A percentile compares a stretch with the other conserved stretches of the same genome.
Evolutionary conservation across 1,140 invertebrate genomes (phyloP).

Genomic region (Drosophila punjabiensis): DNA sequence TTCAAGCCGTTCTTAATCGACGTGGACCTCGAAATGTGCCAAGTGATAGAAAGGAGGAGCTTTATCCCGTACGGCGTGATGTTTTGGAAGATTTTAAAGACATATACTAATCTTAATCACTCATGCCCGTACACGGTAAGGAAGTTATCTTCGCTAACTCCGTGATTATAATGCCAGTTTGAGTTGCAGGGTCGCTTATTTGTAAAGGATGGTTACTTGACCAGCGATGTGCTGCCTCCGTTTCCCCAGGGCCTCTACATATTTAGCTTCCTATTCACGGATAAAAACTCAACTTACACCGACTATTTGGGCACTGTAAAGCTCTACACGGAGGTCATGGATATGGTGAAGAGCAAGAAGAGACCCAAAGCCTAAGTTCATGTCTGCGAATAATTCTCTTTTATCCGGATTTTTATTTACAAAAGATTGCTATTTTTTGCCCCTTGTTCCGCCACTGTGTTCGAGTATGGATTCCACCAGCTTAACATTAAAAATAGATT

Average conservation of each 20-base stretch:
- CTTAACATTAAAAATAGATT: background rate
- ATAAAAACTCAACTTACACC: background rate
- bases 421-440: background rate
- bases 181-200: background rate
- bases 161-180: background rate
- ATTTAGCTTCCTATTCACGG: background rate
- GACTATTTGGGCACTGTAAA: conserved; percentile 11
- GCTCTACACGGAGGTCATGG: conserved; percentile 28
- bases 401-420: too few species aligned
- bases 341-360: conserved; percentile 14
- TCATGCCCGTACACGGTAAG: background rate
- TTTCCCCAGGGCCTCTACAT: background rate
- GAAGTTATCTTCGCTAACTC: background rate
- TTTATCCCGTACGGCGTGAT: background rate
- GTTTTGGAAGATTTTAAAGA: background rate
- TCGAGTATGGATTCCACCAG: background rate
- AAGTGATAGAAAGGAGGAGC: background rate
- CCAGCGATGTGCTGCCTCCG: background rate
- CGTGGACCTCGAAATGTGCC: background rate
- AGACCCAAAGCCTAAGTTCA: background rate
- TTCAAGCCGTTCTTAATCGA: background rate
- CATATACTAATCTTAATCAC: background rate
- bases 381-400: too few species aligned
- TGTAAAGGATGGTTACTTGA: background rate
- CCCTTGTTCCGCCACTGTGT: background rate